A percentile compares a stretch with the other conserved stretches of the same genome.
Conservation (phyloP, 2,888 invertebrate species). For the Tanytarsus gracilentus region DNA sequence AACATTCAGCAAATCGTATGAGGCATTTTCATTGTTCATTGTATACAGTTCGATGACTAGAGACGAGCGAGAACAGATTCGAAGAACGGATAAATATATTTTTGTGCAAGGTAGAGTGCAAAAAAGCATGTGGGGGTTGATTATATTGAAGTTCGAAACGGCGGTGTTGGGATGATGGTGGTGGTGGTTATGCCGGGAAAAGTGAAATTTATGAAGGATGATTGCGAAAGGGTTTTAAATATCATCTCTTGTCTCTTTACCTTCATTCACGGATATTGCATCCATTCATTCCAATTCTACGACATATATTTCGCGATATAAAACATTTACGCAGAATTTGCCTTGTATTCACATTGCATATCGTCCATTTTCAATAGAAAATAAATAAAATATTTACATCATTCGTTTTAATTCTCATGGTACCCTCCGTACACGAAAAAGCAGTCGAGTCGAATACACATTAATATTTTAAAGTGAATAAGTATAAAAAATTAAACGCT, state of each 20-base stretch:
- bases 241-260: conserved; percentile 18
- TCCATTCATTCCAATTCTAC: neutral
- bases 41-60: conserved; percentile 15
- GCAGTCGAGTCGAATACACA: too few relatives aligned
- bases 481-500: too few relatives aligned
- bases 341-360: neutral
- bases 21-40: conserved; percentile 10
- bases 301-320: conserved; percentile 1
- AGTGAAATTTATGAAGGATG: conserved; percentile 12
- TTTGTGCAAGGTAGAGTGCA: too few relatives aligned
- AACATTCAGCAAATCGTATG: neutral
- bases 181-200: neutral
- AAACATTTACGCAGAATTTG: neutral
- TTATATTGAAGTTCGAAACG: neutral
- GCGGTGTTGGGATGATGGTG: neutral
- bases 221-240: conserved; percentile 9
- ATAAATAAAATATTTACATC: conserved; percentile 22
- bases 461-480: too few relatives aligned
- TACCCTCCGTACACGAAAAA: too few relatives aligned
- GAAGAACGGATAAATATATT: neutral
- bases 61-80: neutral
- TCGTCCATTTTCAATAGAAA: conserved; percentile 18
- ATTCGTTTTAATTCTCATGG: neutral
- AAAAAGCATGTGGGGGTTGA: neutral
- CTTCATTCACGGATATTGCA: neutral